Evolutionary conservation across 2,113 vertebrate species (phyloP).

Genomic region (Sinosuthora webbiana): DNA sequence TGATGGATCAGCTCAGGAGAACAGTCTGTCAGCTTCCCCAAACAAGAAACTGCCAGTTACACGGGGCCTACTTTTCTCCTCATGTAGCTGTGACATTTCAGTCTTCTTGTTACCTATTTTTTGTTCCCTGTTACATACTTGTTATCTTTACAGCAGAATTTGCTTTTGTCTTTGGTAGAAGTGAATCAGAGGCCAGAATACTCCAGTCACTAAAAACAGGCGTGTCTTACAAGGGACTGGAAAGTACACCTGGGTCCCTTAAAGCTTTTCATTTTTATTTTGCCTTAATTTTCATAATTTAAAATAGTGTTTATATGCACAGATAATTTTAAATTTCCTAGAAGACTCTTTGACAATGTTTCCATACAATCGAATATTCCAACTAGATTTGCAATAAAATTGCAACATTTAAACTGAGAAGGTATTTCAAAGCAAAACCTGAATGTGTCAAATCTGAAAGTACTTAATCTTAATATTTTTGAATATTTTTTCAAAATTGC

Average conservation of each 20-base stretch:
- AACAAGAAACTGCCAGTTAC: background rate
- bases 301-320: background rate
- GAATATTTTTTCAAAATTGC: background rate
- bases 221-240: background rate
- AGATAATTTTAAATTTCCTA: background rate
- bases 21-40: background rate
- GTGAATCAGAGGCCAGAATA: background rate
- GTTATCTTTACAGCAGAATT: background rate
- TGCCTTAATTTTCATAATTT: background rate
- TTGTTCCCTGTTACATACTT: background rate
- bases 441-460: background rate
- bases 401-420: background rate
- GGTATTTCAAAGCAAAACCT: background rate
- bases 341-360: background rate
- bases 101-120: background rate
- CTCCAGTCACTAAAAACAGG: background rate
- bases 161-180: background rate
- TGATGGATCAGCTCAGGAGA: slow-evolving; percentile 8
- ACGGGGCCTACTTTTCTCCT: background rate
- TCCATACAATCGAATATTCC: background rate
- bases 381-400: background rate
- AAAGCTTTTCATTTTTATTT: background rate
- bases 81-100: background rate
- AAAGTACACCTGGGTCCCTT: background rate
- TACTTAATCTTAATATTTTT: background rate